Percentiles rank a stretch among this genome's conserved stretches.
Evolutionary conservation across 2,113 vertebrate genomes (phyloP).

Genomic region (Scomber scombrus): DNA sequence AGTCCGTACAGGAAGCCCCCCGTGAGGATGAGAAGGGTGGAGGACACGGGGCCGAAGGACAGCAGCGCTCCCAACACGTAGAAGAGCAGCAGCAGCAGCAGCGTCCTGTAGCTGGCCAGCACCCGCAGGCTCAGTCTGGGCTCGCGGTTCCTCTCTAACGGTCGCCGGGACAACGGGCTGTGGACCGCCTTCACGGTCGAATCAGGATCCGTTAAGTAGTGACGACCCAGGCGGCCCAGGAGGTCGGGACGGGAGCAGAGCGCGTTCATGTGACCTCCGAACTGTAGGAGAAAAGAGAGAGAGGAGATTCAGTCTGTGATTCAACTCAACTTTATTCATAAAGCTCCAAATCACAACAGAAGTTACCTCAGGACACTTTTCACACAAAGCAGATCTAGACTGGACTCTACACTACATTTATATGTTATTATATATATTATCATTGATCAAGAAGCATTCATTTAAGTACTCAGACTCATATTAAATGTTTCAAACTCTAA

Average conservation of each 20-base stretch:
- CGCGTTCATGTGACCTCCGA: slow-evolving; percentile 86
- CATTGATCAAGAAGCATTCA: no score
- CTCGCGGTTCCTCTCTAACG: slow-evolving; percentile 1
- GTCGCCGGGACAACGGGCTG: slow-evolving; percentile 75
- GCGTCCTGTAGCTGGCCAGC: slow-evolving; percentile 92
- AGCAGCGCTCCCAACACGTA: slow-evolving; percentile 87
- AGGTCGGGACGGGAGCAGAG: slow-evolving; percentile 91
- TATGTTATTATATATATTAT: no score
- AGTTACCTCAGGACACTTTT: no score
- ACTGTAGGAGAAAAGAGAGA: slow-evolving; percentile 78
- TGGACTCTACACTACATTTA: no score
- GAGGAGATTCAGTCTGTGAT: no score
- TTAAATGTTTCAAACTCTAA: no score
- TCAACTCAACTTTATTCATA: no score
- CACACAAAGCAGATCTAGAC: no score
- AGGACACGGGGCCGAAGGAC: slow-evolving; percentile 83
- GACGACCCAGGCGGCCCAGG: slow-evolving; percentile 89
- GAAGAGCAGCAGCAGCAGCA: slow-evolving; percentile 84
- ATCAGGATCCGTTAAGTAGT: slow-evolving; percentile 82
- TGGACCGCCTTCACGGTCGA: neutral
- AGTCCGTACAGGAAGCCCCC: slow-evolving; percentile 86
- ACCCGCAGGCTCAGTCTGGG: slow-evolving; percentile 90
- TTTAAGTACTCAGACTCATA: no score
- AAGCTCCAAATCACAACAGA: no score
- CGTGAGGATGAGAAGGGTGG: slow-evolving; percentile 82